Conservation (phyloP, 2,797 vertebrate genomes). For the Pseudopleuronectes americanus region DNA sequence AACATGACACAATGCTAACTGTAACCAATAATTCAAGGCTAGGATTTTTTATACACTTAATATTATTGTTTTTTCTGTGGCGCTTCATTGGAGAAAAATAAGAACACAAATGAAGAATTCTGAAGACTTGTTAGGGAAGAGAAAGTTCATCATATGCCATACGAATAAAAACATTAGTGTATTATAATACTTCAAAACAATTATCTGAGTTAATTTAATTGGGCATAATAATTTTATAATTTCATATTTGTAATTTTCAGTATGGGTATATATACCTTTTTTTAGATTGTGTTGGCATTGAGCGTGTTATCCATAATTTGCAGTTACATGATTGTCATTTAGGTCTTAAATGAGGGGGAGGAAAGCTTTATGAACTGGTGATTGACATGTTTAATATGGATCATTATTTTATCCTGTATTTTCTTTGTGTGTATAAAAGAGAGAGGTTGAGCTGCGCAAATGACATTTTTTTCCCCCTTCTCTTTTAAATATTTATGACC, state of each 20-base stretch:
- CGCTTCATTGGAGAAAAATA: constrained; percentile 13
- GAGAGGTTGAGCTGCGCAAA: constrained; percentile 25
- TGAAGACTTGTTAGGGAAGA: constrained; percentile 7
- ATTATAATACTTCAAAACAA: background rate
- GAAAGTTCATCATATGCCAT: constrained; percentile 4
- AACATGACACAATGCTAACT: no score
- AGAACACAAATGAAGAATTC: constrained; percentile 38
- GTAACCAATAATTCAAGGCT: background rate
- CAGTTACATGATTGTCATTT: constrained; percentile 7
- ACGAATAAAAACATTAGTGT: background rate
- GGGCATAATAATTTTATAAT: background rate
- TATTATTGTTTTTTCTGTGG: background rate
- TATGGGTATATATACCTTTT: no score
- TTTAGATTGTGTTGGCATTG: background rate
- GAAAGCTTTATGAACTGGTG: constrained; percentile 10
- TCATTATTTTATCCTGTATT: constrained; percentile 12
- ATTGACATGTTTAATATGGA: constrained; percentile 25
- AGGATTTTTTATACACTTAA: no score
- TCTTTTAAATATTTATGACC: constrained; percentile 58
- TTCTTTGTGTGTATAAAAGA: constrained; percentile 15
- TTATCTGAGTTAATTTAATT: background rate
- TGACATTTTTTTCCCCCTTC: constrained; percentile 12
- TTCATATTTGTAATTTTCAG: background rate
- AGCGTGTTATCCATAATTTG: background rate
- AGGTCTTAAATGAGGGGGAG: constrained; percentile 1